A percentile compares a stretch with the other conserved stretches of the same genome.
Conservation (phyloP, 2,113 vertebrate genomes). For the Natator depressus region DNA sequence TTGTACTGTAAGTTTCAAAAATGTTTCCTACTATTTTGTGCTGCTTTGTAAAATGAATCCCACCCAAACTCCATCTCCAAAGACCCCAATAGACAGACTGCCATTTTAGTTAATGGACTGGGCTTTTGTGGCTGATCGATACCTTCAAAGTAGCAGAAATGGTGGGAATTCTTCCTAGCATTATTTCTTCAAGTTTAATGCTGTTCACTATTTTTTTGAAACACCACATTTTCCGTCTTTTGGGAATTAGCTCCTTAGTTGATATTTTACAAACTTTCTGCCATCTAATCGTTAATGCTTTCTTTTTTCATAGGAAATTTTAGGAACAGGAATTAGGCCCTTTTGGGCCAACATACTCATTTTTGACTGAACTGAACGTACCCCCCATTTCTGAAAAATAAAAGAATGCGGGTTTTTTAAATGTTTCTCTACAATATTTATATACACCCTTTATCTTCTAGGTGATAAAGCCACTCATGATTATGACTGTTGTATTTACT, state of each 20-base stretch:
- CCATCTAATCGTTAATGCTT: background rate
- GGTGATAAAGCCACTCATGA: conserved; percentile 30
- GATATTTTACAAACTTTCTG: background rate
- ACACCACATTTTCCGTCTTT: background rate
- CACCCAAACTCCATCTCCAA: background rate
- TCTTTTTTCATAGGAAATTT: conserved; percentile 23
- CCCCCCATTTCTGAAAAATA: conserved; percentile 8
- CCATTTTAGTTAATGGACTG: background rate
- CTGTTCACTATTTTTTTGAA: conserved; percentile 19
- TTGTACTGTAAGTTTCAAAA: conserved; percentile 2
- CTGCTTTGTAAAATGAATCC: conserved; percentile 11
- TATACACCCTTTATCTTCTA: conserved; percentile 11
- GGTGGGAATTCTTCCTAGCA: conserved; percentile 36
- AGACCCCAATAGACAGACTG: background rate
- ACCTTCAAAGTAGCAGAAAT: conserved; percentile 20
- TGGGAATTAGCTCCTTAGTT: background rate
- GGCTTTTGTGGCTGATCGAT: background rate
- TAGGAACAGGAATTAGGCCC: background rate
- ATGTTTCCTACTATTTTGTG: background rate
- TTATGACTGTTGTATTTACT: conserved; percentile 1
- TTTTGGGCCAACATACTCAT: background rate
- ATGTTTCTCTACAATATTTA: conserved; percentile 19
- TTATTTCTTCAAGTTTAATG: conserved; percentile 17
- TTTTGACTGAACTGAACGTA: conserved; percentile 27
- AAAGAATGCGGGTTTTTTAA: background rate